These are phyloP conservation scores for Ceryle rudis DNA, from an alignment of 2,797 vertebrate genomes.

Conservation along the genomic window DNA sequence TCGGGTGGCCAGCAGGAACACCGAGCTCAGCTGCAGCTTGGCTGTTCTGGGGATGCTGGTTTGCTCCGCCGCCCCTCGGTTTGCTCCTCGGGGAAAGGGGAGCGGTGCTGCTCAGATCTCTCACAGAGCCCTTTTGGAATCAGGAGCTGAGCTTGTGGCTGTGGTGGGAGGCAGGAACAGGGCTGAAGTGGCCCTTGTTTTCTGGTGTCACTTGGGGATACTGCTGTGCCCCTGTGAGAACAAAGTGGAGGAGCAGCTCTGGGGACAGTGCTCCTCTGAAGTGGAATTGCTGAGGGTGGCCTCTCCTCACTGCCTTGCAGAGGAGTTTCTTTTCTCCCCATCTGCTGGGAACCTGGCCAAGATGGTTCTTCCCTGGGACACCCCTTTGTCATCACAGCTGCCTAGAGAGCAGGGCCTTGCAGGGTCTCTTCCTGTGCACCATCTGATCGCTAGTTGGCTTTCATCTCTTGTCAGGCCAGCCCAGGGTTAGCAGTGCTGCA, in stretches of 20 bases:
- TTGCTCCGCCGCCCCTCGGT: background rate
- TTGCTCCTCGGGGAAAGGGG: background rate
- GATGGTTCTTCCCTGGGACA: background rate
- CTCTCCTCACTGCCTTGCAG: background rate
- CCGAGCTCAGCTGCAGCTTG: background rate
- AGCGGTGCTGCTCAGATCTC: fast-evolving
- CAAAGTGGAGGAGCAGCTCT: background rate
- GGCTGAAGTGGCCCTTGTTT: background rate
- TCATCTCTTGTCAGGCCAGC: background rate
- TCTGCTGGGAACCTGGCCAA: background rate
- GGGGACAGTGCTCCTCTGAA: background rate
- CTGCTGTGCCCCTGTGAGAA: background rate
- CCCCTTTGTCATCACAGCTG: background rate
- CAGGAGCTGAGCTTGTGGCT: background rate
- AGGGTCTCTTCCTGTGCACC: background rate
- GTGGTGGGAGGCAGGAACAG: background rate
- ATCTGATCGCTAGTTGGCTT: background rate
- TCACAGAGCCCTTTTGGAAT: background rate
- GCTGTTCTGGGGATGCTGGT: fast-evolving
- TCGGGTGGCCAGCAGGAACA: background rate
- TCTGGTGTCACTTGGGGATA: background rate
- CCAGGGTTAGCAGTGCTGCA: background rate
- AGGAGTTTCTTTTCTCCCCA: background rate
- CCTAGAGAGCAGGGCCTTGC: background rate
- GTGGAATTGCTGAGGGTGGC: background rate